Conservation (phyloP, 2,113 vertebrate genomes). For the Hyperoodon ampullatus region DNA sequence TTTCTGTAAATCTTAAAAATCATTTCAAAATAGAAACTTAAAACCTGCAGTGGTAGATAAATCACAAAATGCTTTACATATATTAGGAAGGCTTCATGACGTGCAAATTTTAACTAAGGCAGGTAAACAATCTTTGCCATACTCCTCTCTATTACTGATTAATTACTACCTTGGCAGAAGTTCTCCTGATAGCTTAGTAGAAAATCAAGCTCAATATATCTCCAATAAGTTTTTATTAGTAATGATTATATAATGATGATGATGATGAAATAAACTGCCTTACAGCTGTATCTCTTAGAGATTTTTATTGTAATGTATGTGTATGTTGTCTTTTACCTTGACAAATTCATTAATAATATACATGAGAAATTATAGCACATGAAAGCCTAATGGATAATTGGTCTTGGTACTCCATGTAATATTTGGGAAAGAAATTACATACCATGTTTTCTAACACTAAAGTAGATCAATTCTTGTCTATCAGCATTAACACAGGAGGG, state of each 20-base stretch:
- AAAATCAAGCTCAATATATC: neutral
- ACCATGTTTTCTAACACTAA: neutral
- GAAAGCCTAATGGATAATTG: neutral
- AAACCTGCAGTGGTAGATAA: neutral
- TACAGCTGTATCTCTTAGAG: neutral
- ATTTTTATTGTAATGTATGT: neutral
- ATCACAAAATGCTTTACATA: neutral
- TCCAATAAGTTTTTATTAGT: neutral
- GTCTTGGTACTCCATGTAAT: neutral
- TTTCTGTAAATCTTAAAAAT: slow-evolving; percentile 40
- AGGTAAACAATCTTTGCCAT: neutral
- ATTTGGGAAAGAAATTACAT: neutral
- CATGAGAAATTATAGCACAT: neutral
- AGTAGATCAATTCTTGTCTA: neutral
- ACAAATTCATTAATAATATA: neutral
- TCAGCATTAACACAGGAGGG: neutral
- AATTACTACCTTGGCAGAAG: neutral
- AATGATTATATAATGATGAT: neutral
- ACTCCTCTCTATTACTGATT: neutral
- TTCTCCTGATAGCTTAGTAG: neutral
- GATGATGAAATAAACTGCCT: slow-evolving; percentile 2
- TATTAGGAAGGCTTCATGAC: neutral
- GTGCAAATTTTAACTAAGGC: neutral
- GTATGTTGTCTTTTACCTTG: neutral
- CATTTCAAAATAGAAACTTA: slow-evolving; percentile 12